Conservation (phyloP, 1,140 invertebrate genomes). For the Bombus affinis region DNA sequence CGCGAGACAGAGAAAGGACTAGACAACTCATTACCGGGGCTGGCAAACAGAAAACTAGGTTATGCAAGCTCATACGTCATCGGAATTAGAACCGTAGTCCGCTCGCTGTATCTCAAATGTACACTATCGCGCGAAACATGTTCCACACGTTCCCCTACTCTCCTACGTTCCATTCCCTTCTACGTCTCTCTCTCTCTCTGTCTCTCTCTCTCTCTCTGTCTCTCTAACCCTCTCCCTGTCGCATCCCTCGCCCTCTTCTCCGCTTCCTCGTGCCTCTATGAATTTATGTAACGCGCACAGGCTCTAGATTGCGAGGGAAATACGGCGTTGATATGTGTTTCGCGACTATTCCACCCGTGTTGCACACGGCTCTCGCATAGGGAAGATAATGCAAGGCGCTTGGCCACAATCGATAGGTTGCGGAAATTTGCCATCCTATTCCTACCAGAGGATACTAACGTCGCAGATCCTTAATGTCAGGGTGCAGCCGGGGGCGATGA, state of each 20-base stretch:
- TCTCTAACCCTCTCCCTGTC: not conserved
- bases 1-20: conserved; percentile 60
- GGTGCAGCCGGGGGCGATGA: not conserved
- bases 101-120: conserved; percentile 78
- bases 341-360: conserved; percentile 37
- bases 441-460: conserved; percentile 22
- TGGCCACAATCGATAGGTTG: conserved; percentile 62
- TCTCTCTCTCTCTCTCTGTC: not conserved
- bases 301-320: conserved; percentile 65
- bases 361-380: not conserved
- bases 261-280: conserved; percentile 32
- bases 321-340: conserved; percentile 47
- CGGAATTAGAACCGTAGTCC: conserved; percentile 79
- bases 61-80: conserved; percentile 80
- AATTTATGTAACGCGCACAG: conserved; percentile 66
- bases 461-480: not conserved
- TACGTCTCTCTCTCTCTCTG: conserved; percentile 2
- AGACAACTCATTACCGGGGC: conserved; percentile 79
- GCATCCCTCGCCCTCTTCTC: not conserved
- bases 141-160: conserved; percentile 50
- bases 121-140: conserved; percentile 76
- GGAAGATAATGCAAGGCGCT: conserved; percentile 51
- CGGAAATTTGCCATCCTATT: conserved; percentile 61
- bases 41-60: conserved; percentile 81
- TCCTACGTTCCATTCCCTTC: not conserved